Evolutionary conservation across 2,113 vertebrate genomes (phyloP), one percentile per base, ranked within the genome.

Genomic region (Poeciliopsis retropinna): DNA sequence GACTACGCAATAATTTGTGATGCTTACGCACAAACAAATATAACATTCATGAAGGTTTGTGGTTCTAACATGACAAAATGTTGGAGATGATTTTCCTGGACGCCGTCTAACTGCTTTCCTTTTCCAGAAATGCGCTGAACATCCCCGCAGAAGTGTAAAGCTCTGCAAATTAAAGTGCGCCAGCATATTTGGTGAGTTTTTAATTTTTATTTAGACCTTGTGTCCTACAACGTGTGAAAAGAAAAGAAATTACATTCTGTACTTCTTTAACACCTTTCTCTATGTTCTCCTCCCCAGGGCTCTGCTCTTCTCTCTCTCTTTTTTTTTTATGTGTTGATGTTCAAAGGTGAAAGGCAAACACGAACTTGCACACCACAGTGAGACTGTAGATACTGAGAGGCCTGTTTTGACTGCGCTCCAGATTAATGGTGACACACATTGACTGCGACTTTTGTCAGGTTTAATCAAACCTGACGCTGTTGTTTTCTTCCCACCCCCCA

Each of bases 121-220:
- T 37, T 79, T 75, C 34, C 90, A 95, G 93, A 81, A 92, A 92
- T 88, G 87, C 75, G 85, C 87, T 94, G 83, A 92, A 87, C 70
- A 62, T 86, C 64, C 89, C 88, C 39, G 86, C 91, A 67, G 81
- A 78, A 5, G 92, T 93, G 86, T 94, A 93, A 93, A n/a, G 27
- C 32, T 70, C 39, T 15, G 34, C 54, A 60, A 57, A 29, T 63
- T 25, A 9, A 70, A 72, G 67, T 81, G 69, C 83, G 65, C 70
- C 83, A 64, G 61, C 54, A 25, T 60, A 67, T 80, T 64, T 73
- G 92, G 94, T 94, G 72, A 94, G 92, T 68, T 75, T 73, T n/a
- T 27, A 44, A 44, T 7, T 17, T 8, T 13, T 12, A 37, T 37
- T 37, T 37, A 12, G 12, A 63, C 5, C 0, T 70, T 2, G 27